Base-by-base conservation (phyloP, 1,140 invertebrate genomes). In the Thaumatotibia leucotreta region DNA sequence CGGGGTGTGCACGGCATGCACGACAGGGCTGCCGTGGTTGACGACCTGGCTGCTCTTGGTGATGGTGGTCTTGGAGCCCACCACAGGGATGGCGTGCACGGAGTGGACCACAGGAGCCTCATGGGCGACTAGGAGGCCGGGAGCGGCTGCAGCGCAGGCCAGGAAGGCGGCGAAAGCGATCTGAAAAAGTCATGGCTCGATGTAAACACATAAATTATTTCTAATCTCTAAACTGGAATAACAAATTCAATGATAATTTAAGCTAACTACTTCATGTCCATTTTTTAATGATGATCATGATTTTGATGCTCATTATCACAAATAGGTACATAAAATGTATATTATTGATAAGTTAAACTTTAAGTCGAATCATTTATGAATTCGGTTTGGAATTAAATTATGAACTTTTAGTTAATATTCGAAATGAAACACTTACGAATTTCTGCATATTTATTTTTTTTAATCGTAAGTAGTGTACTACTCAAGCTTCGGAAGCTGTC, bases 91-190 rank as follows among this genome's bases (percentile, higher is more conserved):
- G n/a, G 75, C 68, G 52, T 58, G 52, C 23, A 58, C 24, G 31
- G 71, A 62, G 76, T 79, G 77, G 11, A 86, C 80, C 65, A 90
- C 89, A 33, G 80, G 74, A n/a, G 83, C 72, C 14, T 77, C 71
- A 39, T 85, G 85, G 23, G 84, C 80, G 17, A 92, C 72, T 2
- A 92, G 75, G 50, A 92, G 79, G 58, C 90, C 85, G 64, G 91
- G 84, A 64, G 90, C 90, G 75, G 91, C 92, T 39, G 89, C 88
- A 64, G 92, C 92, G 75, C 88, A 92, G 66, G 92, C 92, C 79
- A 93, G 79, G 73, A 93, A 70, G 67, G 91, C 91, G 61, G 86
- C 80, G 79, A 93, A 86, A 65, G 87, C 85, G 63, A 92, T 72
- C 92, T 92, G 78, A 10, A 39, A 50, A 54, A 50, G 52, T 31